Base-by-base conservation (phyloP, 2,888 invertebrate species). In the Balanococcus diminutus region DNA sequence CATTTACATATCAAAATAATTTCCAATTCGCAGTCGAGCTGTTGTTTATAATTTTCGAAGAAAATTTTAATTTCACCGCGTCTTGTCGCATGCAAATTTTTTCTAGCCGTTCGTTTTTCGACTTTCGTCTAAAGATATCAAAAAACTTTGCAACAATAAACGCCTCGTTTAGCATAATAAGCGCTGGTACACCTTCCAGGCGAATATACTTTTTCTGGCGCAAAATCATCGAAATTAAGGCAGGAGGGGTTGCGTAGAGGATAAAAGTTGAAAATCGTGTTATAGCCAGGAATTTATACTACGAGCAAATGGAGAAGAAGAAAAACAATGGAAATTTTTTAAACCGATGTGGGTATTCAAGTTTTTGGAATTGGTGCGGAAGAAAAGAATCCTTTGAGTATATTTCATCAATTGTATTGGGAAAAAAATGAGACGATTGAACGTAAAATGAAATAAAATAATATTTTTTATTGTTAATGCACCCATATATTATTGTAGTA, bases 1-100 rank as follows among this genome's bases (percentile, higher is more conserved):
- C 32, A 75, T 75, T 75, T 75, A 75, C 31, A 75, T 75, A 32
- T 75, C 32, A 75, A 75, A 75, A 75, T 75, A 75, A 75, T 75
- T 75, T 75, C 32, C 75, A 75, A 32, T 32, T 31, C 32, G 32
- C 5, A 75, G 32, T 75, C 75, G 75, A 75, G 75, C 75, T 32
- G 75, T 75, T 75, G 75, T 75, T 75, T 75, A 75, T 75, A 75
- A 75, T 75, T 75, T 32, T 75, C 19, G 19, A 4, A 32, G 75
- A n/a, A 75, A 75, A 75, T 75, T 75, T 75, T 75, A 75, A 75
- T 75, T 75, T 75, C n/a, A 75, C 8, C n/a, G 19, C 28, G 14
- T 67, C 61, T 67, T 28, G 61, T 28, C 28, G 61, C 61, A 67
- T 67, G 61, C 61, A 67, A 67, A 67, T 67, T 67, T 67, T 28